Base-by-base conservation (phyloP, 2,888 invertebrate genomes). In the Nomada fucata region DNA sequence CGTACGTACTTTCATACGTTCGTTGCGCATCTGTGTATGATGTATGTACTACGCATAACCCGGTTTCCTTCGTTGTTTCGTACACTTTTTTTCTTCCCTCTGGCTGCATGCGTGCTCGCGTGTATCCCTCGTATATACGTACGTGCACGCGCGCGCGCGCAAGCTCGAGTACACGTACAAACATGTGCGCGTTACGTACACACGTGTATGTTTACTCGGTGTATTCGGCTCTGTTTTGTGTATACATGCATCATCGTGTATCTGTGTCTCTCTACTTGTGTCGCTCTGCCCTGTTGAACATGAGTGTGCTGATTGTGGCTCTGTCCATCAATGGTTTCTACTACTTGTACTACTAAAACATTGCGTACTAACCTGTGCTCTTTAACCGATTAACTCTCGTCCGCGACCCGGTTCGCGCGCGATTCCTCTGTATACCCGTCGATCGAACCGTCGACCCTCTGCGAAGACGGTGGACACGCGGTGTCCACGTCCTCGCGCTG, bases 251-350 rank as follows among this genome's bases (percentile, higher is more conserved):
- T 71, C 59, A 53, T 59, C 64, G 20, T 11, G 71, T 83, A 73
- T 85, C 11, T 65, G 86, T 89, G 76, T 86, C 86, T 90, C 85
- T 87, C 69, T 85, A 88, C 84, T 78, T 85, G 84, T 83, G 80
- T 82, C 80, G 82, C 82, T 85, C 88, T 91, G 86, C 90, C 89
- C 90, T 91, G 87, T 90, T 77, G 87, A 91, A 92, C 87, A 89
- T 93, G 90, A 90, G 92, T 93, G 93, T 93, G 93, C 92, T 92
- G 86, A 91, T 90, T 93, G 92, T 93, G 93, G 91, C 93, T 93
- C 93, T 93, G 93, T 93, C 93, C 92, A 93, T 91, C 91, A 91
- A 92, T 92, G 92, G 92, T 93, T 92, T 92, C 90, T 90, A 91
- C 85, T 83, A 77, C 64, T 75, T 63, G 76, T 88, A 83, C 61